Evolutionary conservation across 1,140 invertebrate genomes (phyloP).

Genomic region (Spodoptera litura): DNA sequence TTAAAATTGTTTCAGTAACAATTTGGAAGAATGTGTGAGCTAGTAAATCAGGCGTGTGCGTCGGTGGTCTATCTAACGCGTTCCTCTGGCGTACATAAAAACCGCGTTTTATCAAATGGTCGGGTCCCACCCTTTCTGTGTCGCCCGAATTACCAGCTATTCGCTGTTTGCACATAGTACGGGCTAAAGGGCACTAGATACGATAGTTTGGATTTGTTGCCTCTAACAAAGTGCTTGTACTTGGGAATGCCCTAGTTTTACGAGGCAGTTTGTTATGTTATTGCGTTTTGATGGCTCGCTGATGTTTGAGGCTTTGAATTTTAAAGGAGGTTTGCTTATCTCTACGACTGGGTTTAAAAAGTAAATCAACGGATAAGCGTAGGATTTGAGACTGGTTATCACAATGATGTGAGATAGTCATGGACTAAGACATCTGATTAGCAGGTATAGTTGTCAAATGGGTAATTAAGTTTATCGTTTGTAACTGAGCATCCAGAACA

Average conservation of each 20-base stretch:
- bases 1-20: not conserved
- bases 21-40: not conserved
- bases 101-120: slow-evolving; percentile 59
- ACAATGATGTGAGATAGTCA: no score
- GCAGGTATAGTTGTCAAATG: no score
- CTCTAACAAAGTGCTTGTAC: slow-evolving; percentile 33
- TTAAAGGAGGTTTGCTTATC: not conserved
- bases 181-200: slow-evolving; percentile 18
- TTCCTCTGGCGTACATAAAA: slow-evolving; percentile 54
- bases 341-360: no score
- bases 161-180: slow-evolving; percentile 43
- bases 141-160: slow-evolving; percentile 69
- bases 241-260: slow-evolving; percentile 28
- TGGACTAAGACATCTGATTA: no score
- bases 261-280: slow-evolving; percentile 25
- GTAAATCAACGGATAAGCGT: no score
- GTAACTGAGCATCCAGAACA: not conserved
- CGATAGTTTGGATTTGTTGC: slow-evolving; percentile 29
- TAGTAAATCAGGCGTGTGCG: slow-evolving; percentile 28
- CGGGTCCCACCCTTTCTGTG: slow-evolving; percentile 65
- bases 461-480: no score
- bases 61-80: slow-evolving; percentile 39
- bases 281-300: slow-evolving; percentile 21
- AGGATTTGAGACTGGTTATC: no score
- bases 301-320: not conserved